Percentiles rank a stretch among this genome's conserved stretches.
These are phyloP conservation scores for Chlorocebus sabaeus DNA, from an alignment of 2,113 vertebrate species.

Conservation along the genomic window DNA sequence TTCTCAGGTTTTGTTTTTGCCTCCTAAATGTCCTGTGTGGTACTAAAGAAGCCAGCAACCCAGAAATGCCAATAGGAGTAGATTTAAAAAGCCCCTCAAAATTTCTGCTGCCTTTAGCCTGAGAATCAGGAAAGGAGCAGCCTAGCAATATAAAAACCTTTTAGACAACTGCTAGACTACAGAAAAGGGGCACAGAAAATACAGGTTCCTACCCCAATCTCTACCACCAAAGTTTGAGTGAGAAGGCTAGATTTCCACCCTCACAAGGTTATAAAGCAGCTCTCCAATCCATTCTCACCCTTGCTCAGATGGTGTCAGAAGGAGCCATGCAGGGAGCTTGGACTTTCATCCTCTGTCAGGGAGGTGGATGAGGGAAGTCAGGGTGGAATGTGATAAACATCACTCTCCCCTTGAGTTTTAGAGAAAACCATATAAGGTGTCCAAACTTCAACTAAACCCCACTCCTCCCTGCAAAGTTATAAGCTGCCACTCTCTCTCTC, in stretches of 20 bases:
- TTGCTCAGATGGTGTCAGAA: not conserved
- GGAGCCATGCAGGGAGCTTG: not conserved
- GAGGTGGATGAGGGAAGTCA: no score
- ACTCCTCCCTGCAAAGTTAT: not conserved
- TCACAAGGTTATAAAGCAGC: not conserved
- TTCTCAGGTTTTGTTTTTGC: not conserved
- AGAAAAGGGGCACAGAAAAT: not conserved
- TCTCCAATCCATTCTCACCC: not conserved
- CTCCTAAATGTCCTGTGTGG: not conserved
- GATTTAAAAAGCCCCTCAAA: not conserved
- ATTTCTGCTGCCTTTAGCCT: not conserved
- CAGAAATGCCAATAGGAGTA: not conserved
- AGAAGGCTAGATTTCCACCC: not conserved
- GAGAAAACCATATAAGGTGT: not conserved
- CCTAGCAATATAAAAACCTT: not conserved
- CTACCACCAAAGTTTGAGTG: no score
- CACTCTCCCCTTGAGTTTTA: no score
- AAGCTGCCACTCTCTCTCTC: rapidly evolving
- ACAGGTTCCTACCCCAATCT: rapidly evolving
- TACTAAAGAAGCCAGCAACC: not conserved
- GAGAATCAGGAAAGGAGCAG: not conserved
- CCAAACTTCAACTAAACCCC: no score
- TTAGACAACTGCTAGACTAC: not conserved
- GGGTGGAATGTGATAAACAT: not conserved
- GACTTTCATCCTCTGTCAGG: not conserved